Conservation (phyloP, 2,888 invertebrate species). For the Empis stercorea region DNA sequence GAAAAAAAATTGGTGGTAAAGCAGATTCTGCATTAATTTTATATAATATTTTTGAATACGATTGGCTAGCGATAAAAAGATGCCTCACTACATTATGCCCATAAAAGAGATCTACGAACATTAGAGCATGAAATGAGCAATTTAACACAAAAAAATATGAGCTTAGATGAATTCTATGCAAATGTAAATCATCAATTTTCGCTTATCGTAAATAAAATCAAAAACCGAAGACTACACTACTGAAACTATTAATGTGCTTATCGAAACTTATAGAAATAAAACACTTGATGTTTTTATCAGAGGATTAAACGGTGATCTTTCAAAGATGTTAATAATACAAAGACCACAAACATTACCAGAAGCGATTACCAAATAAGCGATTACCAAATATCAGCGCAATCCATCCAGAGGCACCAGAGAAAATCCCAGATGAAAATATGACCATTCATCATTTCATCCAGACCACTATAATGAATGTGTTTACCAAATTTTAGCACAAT, state of each 20-base stretch:
- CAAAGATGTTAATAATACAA: conserved; percentile 1
- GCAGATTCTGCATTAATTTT: conserved; percentile 3
- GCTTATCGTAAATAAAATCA: background rate
- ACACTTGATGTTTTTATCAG: conserved; percentile 3
- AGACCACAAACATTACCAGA: conserved; percentile 2
- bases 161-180: conserved; percentile 3
- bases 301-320: conserved; percentile 1
- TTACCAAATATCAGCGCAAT: too few species aligned
- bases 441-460: too few species aligned
- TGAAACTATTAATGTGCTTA: background rate
- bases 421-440: too few species aligned
- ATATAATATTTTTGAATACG: conserved; percentile 4
- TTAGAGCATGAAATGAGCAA: conserved; percentile 4
- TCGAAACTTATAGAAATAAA: background rate
- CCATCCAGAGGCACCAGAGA: background rate
- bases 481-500: too few species aligned
- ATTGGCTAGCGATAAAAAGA: conserved; percentile 1
- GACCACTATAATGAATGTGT: too few species aligned
- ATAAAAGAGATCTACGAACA: conserved; percentile 6
- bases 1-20: background rate
- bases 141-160: conserved; percentile 1
- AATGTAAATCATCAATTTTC: conserved; percentile 1
- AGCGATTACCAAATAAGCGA: too few species aligned
- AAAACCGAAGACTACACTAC: background rate
- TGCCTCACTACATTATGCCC: conserved; percentile 6